A percentile compares a stretch with the other conserved stretches of the same genome.
Conservation (phyloP, 2,797 vertebrate species). For the Takifugu rubripes region DNA sequence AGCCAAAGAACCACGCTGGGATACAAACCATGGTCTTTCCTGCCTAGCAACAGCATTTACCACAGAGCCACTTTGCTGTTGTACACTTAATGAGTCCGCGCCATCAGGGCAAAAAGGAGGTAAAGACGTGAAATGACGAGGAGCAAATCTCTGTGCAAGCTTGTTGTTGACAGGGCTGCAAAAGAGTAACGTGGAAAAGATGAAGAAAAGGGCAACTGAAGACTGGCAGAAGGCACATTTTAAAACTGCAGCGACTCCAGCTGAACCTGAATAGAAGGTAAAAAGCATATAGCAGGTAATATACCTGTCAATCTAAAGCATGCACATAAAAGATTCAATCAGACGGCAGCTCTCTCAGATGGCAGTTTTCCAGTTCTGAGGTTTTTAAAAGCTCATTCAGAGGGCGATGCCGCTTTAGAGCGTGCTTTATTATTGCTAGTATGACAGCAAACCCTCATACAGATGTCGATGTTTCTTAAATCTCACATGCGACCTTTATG, state of each 20-base stretch:
- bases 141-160: not conserved
- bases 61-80: too few species aligned
- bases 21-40: too few species aligned
- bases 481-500: slow-evolving; percentile 29
- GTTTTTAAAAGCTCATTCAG: slow-evolving; percentile 56
- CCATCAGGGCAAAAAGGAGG: not conserved
- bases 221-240: too few species aligned
- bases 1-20: too few species aligned
- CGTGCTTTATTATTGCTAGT: slow-evolving; percentile 32
- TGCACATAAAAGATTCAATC: slow-evolving; percentile 53
- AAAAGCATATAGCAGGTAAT: slow-evolving; percentile 16
- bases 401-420: slow-evolving; percentile 45
- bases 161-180: not conserved
- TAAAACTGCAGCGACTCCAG: slow-evolving; percentile 2
- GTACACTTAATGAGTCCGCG: not conserved
- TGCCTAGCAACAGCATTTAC: too few species aligned
- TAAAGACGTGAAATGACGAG: not conserved
- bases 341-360: slow-evolving; percentile 42
- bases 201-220: too few species aligned
- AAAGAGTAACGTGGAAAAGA: not conserved
- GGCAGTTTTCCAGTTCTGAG: slow-evolving; percentile 53
- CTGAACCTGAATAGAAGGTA: slow-evolving; percentile 32
- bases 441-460: slow-evolving; percentile 33
- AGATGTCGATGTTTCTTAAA: slow-evolving; percentile 36
- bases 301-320: slow-evolving; percentile 53